These are phyloP conservation scores for Chaetura pelagica DNA, from an alignment of 2,113 vertebrate species.

Conservation along the genomic window DNA sequence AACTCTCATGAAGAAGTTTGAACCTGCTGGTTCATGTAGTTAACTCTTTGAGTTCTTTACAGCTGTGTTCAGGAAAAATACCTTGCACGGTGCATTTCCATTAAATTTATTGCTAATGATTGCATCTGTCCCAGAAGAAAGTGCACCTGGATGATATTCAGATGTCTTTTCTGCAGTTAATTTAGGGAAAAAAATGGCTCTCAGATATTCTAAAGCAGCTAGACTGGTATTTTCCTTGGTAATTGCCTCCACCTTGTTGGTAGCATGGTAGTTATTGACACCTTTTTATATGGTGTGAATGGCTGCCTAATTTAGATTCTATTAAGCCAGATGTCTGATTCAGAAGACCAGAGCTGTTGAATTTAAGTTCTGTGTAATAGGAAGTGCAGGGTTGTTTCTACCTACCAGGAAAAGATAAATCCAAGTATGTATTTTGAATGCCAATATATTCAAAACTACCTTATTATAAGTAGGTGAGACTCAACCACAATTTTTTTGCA, in stretches of 20 bases:
- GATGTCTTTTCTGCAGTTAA: not conserved
- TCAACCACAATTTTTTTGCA: not conserved
- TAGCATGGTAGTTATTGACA: not conserved
- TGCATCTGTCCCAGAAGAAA: not conserved
- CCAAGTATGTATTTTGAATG: not conserved
- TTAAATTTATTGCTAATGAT: not conserved
- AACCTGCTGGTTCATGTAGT: not conserved
- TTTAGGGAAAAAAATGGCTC: not conserved
- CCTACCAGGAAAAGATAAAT: not conserved
- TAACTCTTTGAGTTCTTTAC: not conserved
- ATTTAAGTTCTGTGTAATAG: not conserved
- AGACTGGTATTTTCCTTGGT: not conserved
- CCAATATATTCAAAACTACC: not conserved
- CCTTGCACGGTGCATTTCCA: not conserved
- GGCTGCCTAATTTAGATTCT: not conserved
- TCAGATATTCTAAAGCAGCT: not conserved
- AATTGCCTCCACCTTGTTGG: not conserved
- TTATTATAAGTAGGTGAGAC: not conserved
- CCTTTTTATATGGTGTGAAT: not conserved
- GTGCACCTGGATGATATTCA: not conserved
- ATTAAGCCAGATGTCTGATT: not conserved
- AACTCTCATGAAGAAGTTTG: not conserved
- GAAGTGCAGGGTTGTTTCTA: not conserved
- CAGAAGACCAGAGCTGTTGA: not conserved
- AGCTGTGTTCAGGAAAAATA: not conserved